phyloP scores from a whole-genome alignment of 2,797 vertebrate genomes.

The Corythornis leucogaster region DNA sequence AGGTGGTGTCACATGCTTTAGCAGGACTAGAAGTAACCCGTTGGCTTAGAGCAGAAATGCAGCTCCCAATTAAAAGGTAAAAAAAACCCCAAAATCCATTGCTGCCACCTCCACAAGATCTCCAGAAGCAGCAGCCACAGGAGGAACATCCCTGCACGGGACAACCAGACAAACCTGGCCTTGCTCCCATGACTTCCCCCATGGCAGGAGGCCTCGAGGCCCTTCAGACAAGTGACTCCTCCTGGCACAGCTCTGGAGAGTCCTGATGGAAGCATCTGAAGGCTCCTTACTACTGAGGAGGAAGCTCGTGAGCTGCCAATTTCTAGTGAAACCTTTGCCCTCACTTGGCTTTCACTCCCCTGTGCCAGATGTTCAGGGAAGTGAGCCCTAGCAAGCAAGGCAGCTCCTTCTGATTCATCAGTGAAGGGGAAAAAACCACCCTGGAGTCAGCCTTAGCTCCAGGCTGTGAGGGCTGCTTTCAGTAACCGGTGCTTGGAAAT shows the following conservation, averaged over 20 bases:
- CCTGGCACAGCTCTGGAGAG: slow-evolving; percentile 41
- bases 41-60: neutral
- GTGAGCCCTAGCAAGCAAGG: slow-evolving; percentile 23
- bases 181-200: slow-evolving; percentile 41
- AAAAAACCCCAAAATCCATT: neutral
- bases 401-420: slow-evolving; percentile 19
- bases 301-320: slow-evolving; percentile 45
- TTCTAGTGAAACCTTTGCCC: slow-evolving; percentile 59
- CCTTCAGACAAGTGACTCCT: neutral
- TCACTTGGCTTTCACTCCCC: slow-evolving; percentile 49
- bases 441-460: neutral
- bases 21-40: neutral
- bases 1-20: neutral
- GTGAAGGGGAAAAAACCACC: neutral
- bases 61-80: neutral
- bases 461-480: neutral
- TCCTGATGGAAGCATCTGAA: neutral
- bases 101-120: neutral
- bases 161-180: slow-evolving; percentile 1
- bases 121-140: neutral
- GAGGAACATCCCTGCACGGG: slow-evolving; percentile 30
- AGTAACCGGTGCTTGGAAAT: neutral
- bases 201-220: slow-evolving; percentile 6
- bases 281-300: slow-evolving; percentile 27
- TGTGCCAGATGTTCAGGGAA: slow-evolving; percentile 56